phyloP scores from a whole-genome alignment of 2,797 vertebrate species.

The Lerista edwardsae region DNA sequence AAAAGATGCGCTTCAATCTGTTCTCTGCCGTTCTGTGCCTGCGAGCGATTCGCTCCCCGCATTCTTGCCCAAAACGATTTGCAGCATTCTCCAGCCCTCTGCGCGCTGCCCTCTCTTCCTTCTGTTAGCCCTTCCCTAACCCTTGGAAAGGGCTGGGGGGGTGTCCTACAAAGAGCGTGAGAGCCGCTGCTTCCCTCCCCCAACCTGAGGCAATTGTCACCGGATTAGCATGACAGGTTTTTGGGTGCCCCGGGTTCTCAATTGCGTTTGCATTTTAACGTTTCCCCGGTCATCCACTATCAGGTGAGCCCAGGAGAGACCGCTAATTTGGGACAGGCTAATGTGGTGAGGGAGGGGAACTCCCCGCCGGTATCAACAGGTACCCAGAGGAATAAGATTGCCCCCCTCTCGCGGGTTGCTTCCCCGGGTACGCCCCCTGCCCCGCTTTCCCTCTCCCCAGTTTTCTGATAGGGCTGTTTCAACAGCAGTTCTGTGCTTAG shows the following conservation, averaged over 20 bases:
- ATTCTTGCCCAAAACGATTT: no score
- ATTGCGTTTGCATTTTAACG: conserved; percentile 72
- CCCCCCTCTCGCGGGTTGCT: background rate
- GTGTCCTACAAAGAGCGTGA: background rate
- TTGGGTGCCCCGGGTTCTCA: conserved; percentile 68
- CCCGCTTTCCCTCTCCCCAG: background rate
- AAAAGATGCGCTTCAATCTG: background rate
- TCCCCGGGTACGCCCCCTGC: no score
- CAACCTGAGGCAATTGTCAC: conserved; percentile 53
- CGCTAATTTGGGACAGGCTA: conserved; percentile 32
- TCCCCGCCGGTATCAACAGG: background rate
- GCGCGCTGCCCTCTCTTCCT: background rate
- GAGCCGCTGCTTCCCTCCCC: background rate
- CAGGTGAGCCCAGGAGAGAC: conserved; percentile 34
- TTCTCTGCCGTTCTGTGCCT: background rate
- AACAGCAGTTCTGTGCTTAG: background rate
- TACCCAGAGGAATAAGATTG: background rate
- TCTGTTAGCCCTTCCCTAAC: background rate
- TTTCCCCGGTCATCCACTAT: conserved; percentile 52
- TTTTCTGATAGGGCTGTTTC: conserved; percentile 6
- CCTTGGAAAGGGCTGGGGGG: background rate
- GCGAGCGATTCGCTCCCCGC: background rate
- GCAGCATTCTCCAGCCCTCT: no score
- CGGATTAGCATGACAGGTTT: conserved; percentile 72
- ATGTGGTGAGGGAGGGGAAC: background rate